Evolutionary conservation across 2,888 invertebrate species (phyloP), one percentile per base, ranked within the genome.

Genomic region (Pocota personata): DNA sequence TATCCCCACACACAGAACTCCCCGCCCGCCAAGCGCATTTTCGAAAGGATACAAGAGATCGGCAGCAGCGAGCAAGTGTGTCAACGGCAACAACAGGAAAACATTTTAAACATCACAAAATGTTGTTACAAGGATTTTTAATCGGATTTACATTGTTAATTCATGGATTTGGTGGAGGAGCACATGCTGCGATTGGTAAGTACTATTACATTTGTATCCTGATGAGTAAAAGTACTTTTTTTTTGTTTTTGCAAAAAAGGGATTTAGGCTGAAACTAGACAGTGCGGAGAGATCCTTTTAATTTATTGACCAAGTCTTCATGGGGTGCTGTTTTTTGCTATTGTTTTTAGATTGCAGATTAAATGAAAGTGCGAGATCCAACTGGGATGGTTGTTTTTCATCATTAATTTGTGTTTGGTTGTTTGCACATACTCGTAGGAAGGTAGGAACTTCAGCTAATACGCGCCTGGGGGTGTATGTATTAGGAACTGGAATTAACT

Each of bases 111-210:
- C 86, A 77, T 82, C 86, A 67, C 86, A 86, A 82, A 86, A 86
- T 86, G 86, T 82, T 86, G 86, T 73, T 83, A 79, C 88, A 88
- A 84, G 88, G 87, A 84, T 82, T 88, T 87, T 89, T 90, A 89
- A 91, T 90, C 90, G 91, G 90, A 90, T 90, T 90, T 89, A 89
- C 89, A 78, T 88, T 90, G 88, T 88, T 90, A 87, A 89, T 90
- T 87, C 89, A 88, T 88, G 89, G 90, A 89, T 88, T 91, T 88
- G 89, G 79, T 87, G 89, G 87, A 77, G 89, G 87, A 87, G 89
- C 88, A 86, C 88, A 83, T 88, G 91, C 90, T 75, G 88, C 90
- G 89, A 89, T 89, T 86, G 90, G 90, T 90, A 88, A 91, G 90
- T 90, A 76, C 75, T 71, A n/a, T 37, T 48, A 48, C 43, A 50